A percentile compares a stretch with the other conserved stretches of the same genome.
These are phyloP conservation scores for Clarias gariepinus DNA, from an alignment of 2,113 vertebrate species.

Conservation along the genomic window DNA sequence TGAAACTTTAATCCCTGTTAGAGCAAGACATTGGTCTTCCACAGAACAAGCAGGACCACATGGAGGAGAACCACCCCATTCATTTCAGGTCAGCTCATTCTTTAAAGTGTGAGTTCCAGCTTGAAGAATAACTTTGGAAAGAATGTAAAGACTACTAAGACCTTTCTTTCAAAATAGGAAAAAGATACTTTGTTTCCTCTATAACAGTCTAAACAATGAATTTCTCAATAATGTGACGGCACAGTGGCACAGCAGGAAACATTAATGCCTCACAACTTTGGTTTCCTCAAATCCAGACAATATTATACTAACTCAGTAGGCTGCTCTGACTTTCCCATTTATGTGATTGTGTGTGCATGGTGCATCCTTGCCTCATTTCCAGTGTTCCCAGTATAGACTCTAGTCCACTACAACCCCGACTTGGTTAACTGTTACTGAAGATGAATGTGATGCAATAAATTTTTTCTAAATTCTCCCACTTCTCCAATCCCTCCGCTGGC, in stretches of 20 bases:
- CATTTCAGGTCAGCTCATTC: constrained; percentile 16
- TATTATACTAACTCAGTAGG: not conserved
- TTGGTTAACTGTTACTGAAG: not conserved
- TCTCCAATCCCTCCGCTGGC: no score
- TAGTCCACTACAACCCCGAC: not conserved
- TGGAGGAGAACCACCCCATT: constrained; percentile 18
- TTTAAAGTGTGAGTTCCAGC: not conserved
- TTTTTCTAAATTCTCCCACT: no score
- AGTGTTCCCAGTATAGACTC: not conserved
- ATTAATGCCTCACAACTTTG: not conserved
- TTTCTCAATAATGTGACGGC: not conserved
- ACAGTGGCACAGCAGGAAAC: not conserved
- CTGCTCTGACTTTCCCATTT: not conserved
- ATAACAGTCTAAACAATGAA: not conserved
- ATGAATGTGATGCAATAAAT: not conserved
- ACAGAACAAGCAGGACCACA: constrained; percentile 21
- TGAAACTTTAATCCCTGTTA: not conserved
- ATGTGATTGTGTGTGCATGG: not conserved
- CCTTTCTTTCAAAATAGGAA: no score
- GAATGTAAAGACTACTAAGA: not conserved
- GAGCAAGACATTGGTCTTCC: constrained; percentile 17
- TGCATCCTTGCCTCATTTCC: not conserved
- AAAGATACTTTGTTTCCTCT: not conserved
- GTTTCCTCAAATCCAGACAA: not conserved
- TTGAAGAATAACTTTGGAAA: not conserved